Conservation (phyloP, 2,888 invertebrate genomes). For the Ormyrus rosae region DNA sequence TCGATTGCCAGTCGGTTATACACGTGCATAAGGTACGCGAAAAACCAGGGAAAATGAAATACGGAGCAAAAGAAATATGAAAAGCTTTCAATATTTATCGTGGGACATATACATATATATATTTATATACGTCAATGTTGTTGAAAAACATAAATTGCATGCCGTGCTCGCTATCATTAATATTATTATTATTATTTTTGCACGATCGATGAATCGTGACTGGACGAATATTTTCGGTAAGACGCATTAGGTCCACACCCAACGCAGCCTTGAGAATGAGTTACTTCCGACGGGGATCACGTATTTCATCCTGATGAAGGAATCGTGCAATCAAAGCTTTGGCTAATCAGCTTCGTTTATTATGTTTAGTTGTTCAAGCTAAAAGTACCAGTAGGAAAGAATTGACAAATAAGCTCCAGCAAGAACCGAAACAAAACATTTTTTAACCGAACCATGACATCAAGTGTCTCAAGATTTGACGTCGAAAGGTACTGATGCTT, state of each 20-base stretch:
- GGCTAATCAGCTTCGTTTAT: conserved; percentile 23
- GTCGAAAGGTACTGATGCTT: not conserved
- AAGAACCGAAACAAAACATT: no score
- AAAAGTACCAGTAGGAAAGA: conserved; percentile 1
- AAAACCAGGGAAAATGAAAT: not conserved
- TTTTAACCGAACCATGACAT: no score
- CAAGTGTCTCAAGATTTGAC: no score
- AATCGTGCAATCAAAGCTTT: conserved; percentile 4
- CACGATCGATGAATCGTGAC: conserved; percentile 50
- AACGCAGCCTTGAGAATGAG: conserved; percentile 47
- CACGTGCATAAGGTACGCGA: not conserved
- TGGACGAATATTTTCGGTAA: conserved; percentile 40
- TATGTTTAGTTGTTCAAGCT: conserved; percentile 5
- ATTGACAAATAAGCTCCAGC: no score
- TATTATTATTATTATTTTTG: conserved; percentile 23
- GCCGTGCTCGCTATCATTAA: conserved; percentile 34
- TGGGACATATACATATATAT: conserved; percentile 9
- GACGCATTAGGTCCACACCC: conserved; percentile 51
- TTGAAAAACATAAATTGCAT: conserved; percentile 44
- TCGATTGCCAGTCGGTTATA: not conserved
- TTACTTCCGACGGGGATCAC: conserved; percentile 33
- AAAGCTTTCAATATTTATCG: not conserved
- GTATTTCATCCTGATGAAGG: not conserved
- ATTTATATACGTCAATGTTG: conserved; percentile 30
- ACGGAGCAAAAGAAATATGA: not conserved